Evolutionary conservation across 2,113 vertebrate species (phyloP).

Genomic region (Proteles cristata): DNA sequence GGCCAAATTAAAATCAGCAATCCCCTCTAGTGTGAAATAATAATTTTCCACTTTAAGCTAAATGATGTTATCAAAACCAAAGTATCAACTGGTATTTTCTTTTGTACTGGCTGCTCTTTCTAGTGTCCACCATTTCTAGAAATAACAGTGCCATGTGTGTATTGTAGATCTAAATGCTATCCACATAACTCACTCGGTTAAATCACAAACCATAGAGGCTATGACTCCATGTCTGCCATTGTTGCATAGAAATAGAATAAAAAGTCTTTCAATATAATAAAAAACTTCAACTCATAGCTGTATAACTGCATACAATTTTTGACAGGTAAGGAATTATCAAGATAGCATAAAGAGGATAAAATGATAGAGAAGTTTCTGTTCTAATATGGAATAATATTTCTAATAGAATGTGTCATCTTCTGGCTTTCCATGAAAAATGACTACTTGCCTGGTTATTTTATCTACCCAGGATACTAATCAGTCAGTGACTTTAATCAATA

Average conservation of each 20-base stretch:
- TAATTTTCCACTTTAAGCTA: conserved; percentile 68
- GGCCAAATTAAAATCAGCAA: conserved; percentile 78
- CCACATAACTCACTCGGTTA: not conserved
- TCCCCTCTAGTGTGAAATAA: conserved; percentile 77
- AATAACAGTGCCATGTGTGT: not conserved
- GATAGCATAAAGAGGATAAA: not conserved
- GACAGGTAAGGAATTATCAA: not conserved
- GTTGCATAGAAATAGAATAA: not conserved
- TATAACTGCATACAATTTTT: not conserved
- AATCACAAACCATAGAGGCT: not conserved
- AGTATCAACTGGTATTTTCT: conserved; percentile 51
- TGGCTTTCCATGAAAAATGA: conserved; percentile 34
- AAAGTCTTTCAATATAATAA: not conserved
- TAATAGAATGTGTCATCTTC: not conserved
- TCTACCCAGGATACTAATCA: not conserved
- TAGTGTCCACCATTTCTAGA: not conserved
- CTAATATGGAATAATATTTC: not conserved
- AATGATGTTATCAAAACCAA: conserved; percentile 67
- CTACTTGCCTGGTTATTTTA: not conserved
- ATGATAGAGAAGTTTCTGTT: not conserved
- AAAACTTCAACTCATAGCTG: not conserved
- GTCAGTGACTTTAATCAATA: conserved; percentile 17
- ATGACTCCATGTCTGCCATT: not conserved
- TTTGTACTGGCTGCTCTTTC: not conserved
- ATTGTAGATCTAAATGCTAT: not conserved